Conservation (phyloP, 2,113 vertebrate species). For the Silurus meridionalis region DNA sequence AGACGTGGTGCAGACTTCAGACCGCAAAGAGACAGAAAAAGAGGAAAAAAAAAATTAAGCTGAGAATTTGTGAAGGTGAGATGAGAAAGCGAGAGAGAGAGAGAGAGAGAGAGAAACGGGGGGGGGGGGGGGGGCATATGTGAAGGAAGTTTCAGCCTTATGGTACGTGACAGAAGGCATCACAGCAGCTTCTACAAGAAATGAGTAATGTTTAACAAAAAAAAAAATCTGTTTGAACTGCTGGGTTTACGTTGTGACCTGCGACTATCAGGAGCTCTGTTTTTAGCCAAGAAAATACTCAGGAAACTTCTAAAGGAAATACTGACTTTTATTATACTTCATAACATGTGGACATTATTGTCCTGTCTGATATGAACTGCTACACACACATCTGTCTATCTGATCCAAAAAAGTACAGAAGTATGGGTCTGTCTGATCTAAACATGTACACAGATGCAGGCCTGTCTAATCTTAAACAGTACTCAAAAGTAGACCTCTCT, state of each 20-base stretch:
- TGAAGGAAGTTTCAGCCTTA: constrained; percentile 18
- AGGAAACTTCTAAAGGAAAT: not conserved
- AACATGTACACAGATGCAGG: not conserved
- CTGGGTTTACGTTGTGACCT: not conserved
- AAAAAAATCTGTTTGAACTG: not conserved
- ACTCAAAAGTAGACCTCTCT: too few relatives aligned
- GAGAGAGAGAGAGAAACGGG: not conserved
- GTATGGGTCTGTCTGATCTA: not conserved
- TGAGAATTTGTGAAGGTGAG: not conserved
- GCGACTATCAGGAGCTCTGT: not conserved
- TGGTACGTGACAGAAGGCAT: constrained; percentile 39
- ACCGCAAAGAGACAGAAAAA: not conserved
- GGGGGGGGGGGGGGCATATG: not conserved
- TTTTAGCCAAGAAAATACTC: not conserved
- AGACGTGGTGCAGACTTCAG: constrained; percentile 8
- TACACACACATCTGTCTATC: not conserved
- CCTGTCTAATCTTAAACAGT: not conserved
- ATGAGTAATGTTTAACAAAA: constrained; percentile 15
- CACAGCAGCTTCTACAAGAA: not conserved
- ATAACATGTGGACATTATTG: too few relatives aligned
- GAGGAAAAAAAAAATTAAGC: not conserved
- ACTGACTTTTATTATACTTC: not conserved
- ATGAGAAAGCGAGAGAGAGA: constrained; percentile 1
- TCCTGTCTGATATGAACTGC: not conserved
- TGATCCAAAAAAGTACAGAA: not conserved